Percentiles rank a stretch among this genome's conserved stretches.
These are phyloP conservation scores for Microctenopoma stevenorrisi DNA, from an alignment of 2,797 vertebrate species.

Conservation along the genomic window DNA sequence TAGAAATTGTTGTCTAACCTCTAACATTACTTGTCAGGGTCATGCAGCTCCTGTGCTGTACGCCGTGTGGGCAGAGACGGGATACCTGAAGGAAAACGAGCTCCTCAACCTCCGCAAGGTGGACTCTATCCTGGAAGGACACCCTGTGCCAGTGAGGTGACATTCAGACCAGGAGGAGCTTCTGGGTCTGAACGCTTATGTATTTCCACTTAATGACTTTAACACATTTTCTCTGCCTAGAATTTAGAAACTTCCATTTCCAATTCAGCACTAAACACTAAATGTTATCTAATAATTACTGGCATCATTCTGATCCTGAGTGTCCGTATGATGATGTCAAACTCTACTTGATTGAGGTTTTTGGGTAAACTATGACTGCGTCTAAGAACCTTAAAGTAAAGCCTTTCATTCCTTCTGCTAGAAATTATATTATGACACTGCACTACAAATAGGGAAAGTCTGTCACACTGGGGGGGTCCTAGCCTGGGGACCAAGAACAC, in stretches of 20 bases:
- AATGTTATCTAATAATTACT: too few species aligned
- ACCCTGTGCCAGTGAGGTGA: slow-evolving; percentile 92
- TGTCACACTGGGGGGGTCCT: too few species aligned
- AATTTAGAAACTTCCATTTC: too few species aligned
- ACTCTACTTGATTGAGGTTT: too few species aligned
- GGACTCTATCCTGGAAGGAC: slow-evolving; percentile 93
- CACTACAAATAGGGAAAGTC: too few species aligned
- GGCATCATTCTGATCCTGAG: neutral
- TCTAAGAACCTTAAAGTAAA: too few species aligned
- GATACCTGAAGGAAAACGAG: slow-evolving; percentile 90
- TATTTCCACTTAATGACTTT: neutral
- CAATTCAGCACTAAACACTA: too few species aligned
- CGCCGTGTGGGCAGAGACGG: slow-evolving; percentile 92
- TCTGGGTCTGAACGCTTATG: slow-evolving; percentile 2
- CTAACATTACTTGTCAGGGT: slow-evolving; percentile 80
- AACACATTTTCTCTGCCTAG: too few species aligned
- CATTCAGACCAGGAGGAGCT: slow-evolving; percentile 7
- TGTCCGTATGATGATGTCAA: neutral
- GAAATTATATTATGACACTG: too few species aligned
- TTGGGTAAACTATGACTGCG: too few species aligned
- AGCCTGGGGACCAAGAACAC: neutral
- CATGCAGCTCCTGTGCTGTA: slow-evolving; percentile 94
- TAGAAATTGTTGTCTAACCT: neutral
- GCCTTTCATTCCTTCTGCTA: too few species aligned
- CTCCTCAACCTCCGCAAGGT: slow-evolving; percentile 92